Percentiles rank a stretch among this genome's conserved stretches.
Evolutionary conservation across 2,888 invertebrate species (phyloP).

Genomic region (Brenthis daphne): DNA sequence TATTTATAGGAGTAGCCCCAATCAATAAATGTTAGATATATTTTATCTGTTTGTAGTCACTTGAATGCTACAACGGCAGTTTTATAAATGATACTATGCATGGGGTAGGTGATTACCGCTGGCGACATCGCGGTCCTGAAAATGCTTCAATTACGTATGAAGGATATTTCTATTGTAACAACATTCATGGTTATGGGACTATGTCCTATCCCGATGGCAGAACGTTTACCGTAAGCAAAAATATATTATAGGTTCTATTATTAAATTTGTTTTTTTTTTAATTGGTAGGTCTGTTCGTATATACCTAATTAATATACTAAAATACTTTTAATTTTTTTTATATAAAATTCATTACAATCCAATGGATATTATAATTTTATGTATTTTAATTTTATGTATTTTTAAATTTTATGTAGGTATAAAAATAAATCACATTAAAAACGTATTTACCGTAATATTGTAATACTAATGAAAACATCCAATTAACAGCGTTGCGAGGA

Average conservation of each 20-base stretch:
- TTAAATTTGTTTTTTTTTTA: too few relatives aligned
- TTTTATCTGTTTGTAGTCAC: slow-evolving; percentile 50
- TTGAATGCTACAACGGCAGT: slow-evolving; percentile 70
- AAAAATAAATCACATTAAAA: too few relatives aligned
- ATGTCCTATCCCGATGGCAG: slow-evolving; percentile 76
- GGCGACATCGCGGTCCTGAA: slow-evolving; percentile 53
- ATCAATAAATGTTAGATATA: not conserved
- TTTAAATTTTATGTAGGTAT: too few relatives aligned
- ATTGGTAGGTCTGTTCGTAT: too few relatives aligned
- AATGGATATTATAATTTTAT: too few relatives aligned
- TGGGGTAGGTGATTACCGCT: slow-evolving; percentile 73
- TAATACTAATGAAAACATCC: not conserved
- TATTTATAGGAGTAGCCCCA: not conserved
- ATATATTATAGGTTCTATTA: not conserved
- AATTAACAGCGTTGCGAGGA: not conserved
- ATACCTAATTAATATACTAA: too few relatives aligned
- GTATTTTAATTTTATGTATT: too few relatives aligned
- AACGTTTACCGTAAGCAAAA: slow-evolving; percentile 48
- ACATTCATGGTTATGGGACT: slow-evolving; percentile 79
- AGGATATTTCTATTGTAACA: slow-evolving; percentile 76
- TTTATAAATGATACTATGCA: slow-evolving; percentile 75
- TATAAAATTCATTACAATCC: too few relatives aligned
- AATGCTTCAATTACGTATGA: slow-evolving; percentile 64
- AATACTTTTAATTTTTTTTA: too few relatives aligned
- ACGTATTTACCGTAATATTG: too few relatives aligned